A percentile compares a stretch with the other conserved stretches of the same genome.
phyloP scores from a whole-genome alignment of 2,113 vertebrate species.

The Struthio camelus region DNA sequence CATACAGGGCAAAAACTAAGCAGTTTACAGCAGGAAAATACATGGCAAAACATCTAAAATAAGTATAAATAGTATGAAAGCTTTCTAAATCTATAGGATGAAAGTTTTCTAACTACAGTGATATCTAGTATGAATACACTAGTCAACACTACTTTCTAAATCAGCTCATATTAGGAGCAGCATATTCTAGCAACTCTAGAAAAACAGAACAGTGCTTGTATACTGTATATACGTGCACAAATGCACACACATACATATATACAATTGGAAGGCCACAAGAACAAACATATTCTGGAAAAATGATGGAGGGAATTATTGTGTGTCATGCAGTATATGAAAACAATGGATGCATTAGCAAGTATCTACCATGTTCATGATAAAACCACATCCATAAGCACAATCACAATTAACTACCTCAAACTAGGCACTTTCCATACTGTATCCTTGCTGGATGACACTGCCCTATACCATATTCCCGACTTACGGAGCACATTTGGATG shows the following conservation, averaged over 20 bases:
- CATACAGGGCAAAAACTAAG: constrained; percentile 60
- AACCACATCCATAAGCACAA: neutral
- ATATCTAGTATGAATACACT: constrained; percentile 62
- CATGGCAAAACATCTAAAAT: constrained; percentile 51
- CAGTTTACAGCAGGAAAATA: constrained; percentile 58
- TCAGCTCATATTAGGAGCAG: constrained; percentile 62
- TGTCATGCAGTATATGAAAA: neutral
- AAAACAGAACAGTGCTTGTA: constrained; percentile 17
- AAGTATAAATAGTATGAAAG: constrained; percentile 59
- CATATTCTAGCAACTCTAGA: constrained; percentile 42
- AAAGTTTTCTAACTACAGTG: constrained; percentile 42
- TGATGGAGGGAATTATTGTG: neutral
- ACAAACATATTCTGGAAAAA: neutral
- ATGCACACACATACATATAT: constrained; percentile 34
- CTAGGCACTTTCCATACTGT: neutral
- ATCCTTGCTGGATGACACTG: neutral
- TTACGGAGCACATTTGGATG: neutral
- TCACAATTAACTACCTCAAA: neutral
- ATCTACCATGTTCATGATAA: neutral
- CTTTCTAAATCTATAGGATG: constrained; percentile 43
- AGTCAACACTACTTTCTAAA: constrained; percentile 38
- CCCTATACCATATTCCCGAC: neutral
- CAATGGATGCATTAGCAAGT: constrained; percentile 1
- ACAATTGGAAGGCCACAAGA: constrained; percentile 22
- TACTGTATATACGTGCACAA: constrained; percentile 24